These are phyloP conservation scores for Mastigias papua DNA, from an alignment of 30 jellyfish, hydroid and myxozoan genomes.

Conservation along the genomic window DNA sequence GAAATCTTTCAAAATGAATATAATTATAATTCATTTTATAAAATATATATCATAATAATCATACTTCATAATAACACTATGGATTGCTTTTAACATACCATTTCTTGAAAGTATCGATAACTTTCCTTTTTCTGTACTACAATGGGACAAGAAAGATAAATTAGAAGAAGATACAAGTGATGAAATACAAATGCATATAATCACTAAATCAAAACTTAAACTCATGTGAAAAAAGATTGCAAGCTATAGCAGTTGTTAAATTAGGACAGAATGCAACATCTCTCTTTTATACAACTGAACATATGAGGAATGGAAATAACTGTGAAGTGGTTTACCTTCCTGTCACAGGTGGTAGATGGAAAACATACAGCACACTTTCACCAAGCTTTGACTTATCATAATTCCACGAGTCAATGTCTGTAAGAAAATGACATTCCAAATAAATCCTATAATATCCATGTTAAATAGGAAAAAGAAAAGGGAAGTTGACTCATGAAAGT, in stretches of 20 bases:
- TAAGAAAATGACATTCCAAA: neutral
- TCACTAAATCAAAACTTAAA: neutral
- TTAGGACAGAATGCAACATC: too few species aligned
- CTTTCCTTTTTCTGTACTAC: slow-evolving; percentile 64
- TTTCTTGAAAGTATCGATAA: slow-evolving; percentile 49
- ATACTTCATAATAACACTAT: neutral
- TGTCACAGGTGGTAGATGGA: slow-evolving; percentile 67
- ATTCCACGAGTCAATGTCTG: slow-evolving; percentile 64
- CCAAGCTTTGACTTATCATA: slow-evolving; percentile 4
- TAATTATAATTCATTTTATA: too few species aligned
- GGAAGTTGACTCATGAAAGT: too few species aligned
- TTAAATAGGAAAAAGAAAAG: too few species aligned
- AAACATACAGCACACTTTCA: slow-evolving; percentile 30
- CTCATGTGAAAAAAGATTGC: neutral
- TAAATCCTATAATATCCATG: too few species aligned
- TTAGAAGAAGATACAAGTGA: neutral
- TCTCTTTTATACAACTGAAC: too few species aligned
- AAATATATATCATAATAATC: neutral
- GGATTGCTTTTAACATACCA: slow-evolving; percentile 22
- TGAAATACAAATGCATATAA: neutral
- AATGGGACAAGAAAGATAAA: neutral
- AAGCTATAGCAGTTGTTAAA: too few species aligned
- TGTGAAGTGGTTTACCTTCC: slow-evolving; percentile 60
- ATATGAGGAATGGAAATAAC: neutral
- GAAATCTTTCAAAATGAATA: neutral